Percentiles rank a stretch among this genome's conserved stretches.
phyloP scores from a whole-genome alignment of 37 sponge, comb jelly and placozoan genomes.

The Chondrilla cf. caribensis region DNA sequence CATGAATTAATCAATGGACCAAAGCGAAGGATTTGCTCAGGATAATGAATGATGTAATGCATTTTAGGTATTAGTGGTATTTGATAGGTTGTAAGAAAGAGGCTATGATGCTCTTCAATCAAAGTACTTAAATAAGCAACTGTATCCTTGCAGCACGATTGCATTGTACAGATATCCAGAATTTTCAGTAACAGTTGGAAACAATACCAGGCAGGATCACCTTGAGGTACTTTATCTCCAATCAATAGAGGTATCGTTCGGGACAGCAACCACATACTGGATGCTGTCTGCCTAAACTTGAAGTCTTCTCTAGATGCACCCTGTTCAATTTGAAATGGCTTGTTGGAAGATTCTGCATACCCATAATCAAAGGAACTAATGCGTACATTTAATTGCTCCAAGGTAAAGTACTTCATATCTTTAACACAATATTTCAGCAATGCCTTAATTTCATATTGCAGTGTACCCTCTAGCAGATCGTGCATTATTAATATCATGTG shows the following conservation, averaged over 20 bases:
- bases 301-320: background rate
- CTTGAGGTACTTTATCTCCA: constrained; percentile 4
- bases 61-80: background rate
- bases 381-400: background rate
- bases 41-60: constrained; percentile 23
- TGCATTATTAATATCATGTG: constrained; percentile 31
- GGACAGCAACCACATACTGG: background rate
- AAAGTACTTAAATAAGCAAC: background rate
- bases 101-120: constrained; percentile 14
- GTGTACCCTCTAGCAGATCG: background rate
- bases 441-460: background rate
- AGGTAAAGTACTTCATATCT: background rate
- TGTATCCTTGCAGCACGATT: background rate
- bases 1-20: constrained; percentile 17
- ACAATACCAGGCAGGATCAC: background rate
- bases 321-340: constrained; percentile 5
- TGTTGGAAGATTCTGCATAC: background rate
- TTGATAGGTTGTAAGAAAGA: background rate
- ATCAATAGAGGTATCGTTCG: background rate
- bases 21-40: background rate
- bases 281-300: constrained; percentile 1
- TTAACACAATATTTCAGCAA: background rate
- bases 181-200: constrained; percentile 5
- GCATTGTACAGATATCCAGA: background rate
- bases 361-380: background rate